Conservation (phyloP, 2,888 invertebrate genomes). For the Dryobota labecula region DNA sequence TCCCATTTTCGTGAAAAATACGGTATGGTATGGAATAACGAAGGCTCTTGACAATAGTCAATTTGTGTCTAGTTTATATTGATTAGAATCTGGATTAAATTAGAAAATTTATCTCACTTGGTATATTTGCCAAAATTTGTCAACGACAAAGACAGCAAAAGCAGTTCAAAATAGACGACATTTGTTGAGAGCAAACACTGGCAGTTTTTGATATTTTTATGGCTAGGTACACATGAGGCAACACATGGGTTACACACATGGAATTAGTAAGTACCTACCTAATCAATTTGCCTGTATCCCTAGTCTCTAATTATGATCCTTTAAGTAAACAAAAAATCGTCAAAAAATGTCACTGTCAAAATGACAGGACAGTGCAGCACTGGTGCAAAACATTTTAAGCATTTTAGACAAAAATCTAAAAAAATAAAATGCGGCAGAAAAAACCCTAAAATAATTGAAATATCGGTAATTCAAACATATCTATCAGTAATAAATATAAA, state of each 20-base stretch:
- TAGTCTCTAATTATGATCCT: too few species aligned
- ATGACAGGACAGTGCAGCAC: too few species aligned
- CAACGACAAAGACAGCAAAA: too few species aligned
- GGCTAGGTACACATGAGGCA: neutral
- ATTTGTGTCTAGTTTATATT: slow-evolving; percentile 1
- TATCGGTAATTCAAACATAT: too few species aligned
- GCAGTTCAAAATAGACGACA: neutral
- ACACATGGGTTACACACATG: neutral
- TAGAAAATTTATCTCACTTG: neutral
- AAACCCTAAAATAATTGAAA: too few species aligned
- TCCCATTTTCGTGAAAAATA: slow-evolving; percentile 72
- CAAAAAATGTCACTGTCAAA: too few species aligned
- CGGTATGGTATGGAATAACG: neutral
- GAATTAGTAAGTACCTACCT: neutral
- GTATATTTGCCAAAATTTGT: slow-evolving; percentile 2
- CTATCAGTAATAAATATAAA: too few species aligned
- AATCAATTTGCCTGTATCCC: too few species aligned
- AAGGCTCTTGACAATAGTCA: slow-evolving; percentile 2
- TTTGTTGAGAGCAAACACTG: slow-evolving; percentile 13
- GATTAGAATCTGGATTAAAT: slow-evolving; percentile 1
- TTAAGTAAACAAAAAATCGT: too few species aligned
- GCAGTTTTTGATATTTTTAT: neutral
- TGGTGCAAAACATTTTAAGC: too few species aligned
- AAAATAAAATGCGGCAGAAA: too few species aligned
- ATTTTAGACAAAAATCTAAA: too few species aligned